A percentile compares a stretch with the other conserved stretches of the same genome.
These are phyloP conservation scores for Tamias sibiricus DNA, from an alignment of 2,113 vertebrate genomes.

Conservation along the genomic window DNA sequence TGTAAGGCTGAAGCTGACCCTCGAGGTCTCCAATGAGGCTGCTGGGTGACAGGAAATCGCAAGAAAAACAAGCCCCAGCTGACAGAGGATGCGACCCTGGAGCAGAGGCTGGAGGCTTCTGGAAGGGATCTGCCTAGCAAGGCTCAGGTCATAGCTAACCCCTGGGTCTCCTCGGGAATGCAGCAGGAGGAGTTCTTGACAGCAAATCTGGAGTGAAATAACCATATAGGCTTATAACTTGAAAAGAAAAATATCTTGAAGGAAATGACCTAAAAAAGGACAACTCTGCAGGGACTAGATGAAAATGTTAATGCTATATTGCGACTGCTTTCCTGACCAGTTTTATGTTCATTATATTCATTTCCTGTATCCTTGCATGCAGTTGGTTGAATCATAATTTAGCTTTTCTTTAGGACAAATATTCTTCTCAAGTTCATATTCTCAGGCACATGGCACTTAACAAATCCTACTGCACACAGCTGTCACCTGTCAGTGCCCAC, in stretches of 20 bases:
- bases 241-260: slow-evolving; percentile 26
- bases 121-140: background rate
- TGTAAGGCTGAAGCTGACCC: background rate
- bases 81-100: background rate
- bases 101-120: background rate
- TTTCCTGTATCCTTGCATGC: background rate
- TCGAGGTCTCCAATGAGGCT: background rate
- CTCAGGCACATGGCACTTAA: background rate
- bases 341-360: background rate
- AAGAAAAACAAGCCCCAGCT: background rate
- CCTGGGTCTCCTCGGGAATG: background rate
- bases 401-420: slow-evolving; percentile 5
- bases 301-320: slow-evolving; percentile 36
- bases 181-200: background rate
- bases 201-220: background rate
- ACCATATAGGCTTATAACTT: background rate
- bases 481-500: background rate
- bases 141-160: background rate
- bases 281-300: background rate
- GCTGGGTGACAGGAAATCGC: background rate
- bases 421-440: background rate
- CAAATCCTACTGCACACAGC: background rate
- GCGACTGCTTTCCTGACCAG: slow-evolving; percentile 1
- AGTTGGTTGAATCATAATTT: background rate
- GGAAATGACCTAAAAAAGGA: slow-evolving; percentile 41